A percentile compares a stretch with the other conserved stretches of the same genome.
Evolutionary conservation across 1,140 invertebrate species (phyloP).

Genomic region (Drosophila quadrilineata): DNA sequence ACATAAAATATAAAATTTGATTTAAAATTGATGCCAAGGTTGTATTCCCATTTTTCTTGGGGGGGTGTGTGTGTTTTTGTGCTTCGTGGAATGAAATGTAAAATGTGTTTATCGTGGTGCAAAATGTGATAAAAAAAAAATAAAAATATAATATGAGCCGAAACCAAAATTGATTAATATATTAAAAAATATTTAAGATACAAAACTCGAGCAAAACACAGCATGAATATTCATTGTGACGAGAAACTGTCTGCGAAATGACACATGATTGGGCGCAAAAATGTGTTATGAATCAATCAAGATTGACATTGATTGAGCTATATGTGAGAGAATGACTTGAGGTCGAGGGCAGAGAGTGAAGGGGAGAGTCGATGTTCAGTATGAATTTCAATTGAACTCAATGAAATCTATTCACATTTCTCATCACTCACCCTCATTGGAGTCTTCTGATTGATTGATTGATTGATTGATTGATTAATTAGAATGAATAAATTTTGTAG

Average conservation of each 20-base stretch:
- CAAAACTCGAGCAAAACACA: conserved; percentile 72
- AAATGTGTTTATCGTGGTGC: conserved; percentile 27
- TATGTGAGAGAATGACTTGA: conserved; percentile 3
- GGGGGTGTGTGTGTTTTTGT: too few species aligned
- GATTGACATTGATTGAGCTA: conserved; percentile 18
- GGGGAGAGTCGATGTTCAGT: conserved; percentile 10
- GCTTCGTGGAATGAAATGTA: conserved; percentile 38
- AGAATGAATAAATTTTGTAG: conserved; percentile 47
- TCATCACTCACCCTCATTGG: conserved; percentile 80
- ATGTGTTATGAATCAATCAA: conserved; percentile 5
- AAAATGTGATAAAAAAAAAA: conserved; percentile 8
- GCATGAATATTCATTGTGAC: conserved; percentile 64
- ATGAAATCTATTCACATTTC: too few species aligned
- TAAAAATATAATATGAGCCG: too few species aligned
- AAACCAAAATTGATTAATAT: conserved; percentile 31
- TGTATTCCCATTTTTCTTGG: too few species aligned
- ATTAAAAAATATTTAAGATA: conserved; percentile 17
- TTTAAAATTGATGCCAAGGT: too few species aligned
- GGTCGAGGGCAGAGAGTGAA: conserved; percentile 27
- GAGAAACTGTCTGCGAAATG: conserved; percentile 12
- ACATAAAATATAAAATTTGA: conserved; percentile 60
- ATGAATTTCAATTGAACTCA: too few species aligned
- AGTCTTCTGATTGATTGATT: conserved; percentile 70
- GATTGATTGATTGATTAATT: conserved; percentile 38
- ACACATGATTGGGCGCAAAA: conserved; percentile 16